Conservation (phyloP, 2,113 vertebrate species). For the Grallaria varia region DNA sequence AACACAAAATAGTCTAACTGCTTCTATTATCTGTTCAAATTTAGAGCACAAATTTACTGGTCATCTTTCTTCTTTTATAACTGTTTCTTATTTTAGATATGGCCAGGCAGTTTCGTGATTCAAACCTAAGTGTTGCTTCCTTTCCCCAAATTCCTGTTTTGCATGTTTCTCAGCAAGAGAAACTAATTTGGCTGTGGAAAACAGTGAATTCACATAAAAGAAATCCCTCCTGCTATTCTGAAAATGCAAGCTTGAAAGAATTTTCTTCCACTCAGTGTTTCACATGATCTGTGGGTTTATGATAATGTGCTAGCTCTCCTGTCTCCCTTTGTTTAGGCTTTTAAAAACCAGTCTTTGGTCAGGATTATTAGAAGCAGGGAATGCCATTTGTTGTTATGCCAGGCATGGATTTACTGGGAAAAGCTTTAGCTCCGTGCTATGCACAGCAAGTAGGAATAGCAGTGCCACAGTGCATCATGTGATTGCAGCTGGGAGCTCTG, state of each 20-base stretch:
- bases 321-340: slow-evolving; percentile 37
- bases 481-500: not conserved
- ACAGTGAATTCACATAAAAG: slow-evolving; percentile 19
- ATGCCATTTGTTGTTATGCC: slow-evolving; percentile 44
- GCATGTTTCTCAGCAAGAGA: not conserved
- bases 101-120: not conserved
- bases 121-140: not conserved
- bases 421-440: not conserved
- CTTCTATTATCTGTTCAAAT: not conserved
- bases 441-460: slow-evolving; percentile 6
- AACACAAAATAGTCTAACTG: not conserved
- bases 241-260: slow-evolving; percentile 57
- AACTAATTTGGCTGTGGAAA: slow-evolving; percentile 19
- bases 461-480: not conserved
- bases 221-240: slow-evolving; percentile 45
- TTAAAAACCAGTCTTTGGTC: slow-evolving; percentile 24
- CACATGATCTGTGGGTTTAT: slow-evolving; percentile 42
- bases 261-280: slow-evolving; percentile 37
- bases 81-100: not conserved
- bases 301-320: slow-evolving; percentile 41
- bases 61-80: not conserved
- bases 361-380: slow-evolving; percentile 25
- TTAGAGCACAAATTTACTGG: not conserved
- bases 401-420: slow-evolving; percentile 36
- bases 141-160: slow-evolving; percentile 21